phyloP scores from a whole-genome alignment of 2,113 vertebrate species.

The Suricata suricatta region DNA sequence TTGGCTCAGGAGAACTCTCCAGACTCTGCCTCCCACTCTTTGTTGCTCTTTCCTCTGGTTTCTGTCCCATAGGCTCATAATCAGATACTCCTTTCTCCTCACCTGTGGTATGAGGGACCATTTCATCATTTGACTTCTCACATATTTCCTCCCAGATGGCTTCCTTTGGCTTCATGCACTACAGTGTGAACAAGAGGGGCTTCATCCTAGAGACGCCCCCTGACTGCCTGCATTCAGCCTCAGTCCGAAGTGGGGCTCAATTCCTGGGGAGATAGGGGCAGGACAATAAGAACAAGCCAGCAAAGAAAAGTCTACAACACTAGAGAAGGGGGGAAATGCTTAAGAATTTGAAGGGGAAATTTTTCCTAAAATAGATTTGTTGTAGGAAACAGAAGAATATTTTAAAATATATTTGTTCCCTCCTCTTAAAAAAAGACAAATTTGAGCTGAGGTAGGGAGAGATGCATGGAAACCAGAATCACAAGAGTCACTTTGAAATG shows the following conservation, averaged over 20 bases:
- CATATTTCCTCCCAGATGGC: neutral
- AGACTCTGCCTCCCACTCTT: neutral
- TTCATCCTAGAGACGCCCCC: neutral
- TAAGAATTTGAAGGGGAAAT: neutral
- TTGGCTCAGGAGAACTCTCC: neutral
- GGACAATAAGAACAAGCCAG: no score
- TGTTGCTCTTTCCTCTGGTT: neutral
- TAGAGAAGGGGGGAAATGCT: accelerated
- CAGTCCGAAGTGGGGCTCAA: no score
- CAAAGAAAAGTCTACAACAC: neutral
- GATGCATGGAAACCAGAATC: neutral
- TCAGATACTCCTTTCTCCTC: neutral
- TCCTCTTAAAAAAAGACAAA: neutral
- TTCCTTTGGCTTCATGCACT: neutral
- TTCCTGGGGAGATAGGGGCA: neutral
- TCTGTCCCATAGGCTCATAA: neutral
- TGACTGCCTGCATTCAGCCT: neutral
- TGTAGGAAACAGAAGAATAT: neutral
- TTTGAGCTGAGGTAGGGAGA: neutral
- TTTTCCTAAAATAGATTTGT: neutral
- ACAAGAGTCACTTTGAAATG: neutral
- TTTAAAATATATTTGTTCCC: neutral
- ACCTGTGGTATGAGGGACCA: no score
- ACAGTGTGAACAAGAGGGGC: neutral
- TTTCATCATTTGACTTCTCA: neutral